Conservation (phyloP, 2,888 invertebrate genomes). For the Caenorhabditis drosophilae region DNA sequence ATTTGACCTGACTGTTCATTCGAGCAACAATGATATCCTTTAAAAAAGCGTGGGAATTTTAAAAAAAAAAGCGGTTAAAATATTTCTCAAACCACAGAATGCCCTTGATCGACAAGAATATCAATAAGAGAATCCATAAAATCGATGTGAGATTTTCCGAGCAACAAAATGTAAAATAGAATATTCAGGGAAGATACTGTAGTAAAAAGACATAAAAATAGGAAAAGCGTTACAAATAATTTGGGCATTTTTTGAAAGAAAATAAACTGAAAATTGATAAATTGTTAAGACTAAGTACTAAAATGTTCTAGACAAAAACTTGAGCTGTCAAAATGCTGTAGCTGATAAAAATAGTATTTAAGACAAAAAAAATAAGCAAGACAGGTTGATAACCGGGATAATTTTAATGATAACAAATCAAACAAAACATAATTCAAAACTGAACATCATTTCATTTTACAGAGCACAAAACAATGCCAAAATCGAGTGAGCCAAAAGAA, state of each 20-base stretch:
- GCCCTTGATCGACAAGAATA: slow-evolving; percentile 41
- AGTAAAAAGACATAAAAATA: not conserved
- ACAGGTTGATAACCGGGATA: too few species aligned
- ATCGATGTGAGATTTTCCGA: slow-evolving; percentile 53
- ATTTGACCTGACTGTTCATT: slow-evolving; percentile 33
- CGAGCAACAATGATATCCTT: slow-evolving; percentile 38
- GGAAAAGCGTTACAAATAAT: not conserved
- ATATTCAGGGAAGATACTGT: slow-evolving; percentile 24
- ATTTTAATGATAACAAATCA: too few species aligned
- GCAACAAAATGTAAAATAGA: slow-evolving; percentile 32
- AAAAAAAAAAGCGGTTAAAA: not conserved
- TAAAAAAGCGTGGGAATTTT: slow-evolving; percentile 2
- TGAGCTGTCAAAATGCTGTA: too few species aligned
- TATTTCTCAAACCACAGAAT: slow-evolving; percentile 41
- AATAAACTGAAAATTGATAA: not conserved
- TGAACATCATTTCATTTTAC: too few species aligned
- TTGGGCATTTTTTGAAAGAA: not conserved
- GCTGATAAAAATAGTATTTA: too few species aligned
- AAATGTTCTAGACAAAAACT: too few species aligned
- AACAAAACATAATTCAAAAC: too few species aligned
- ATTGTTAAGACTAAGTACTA: too few species aligned
- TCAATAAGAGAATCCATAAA: slow-evolving; percentile 45
- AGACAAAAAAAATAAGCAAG: too few species aligned
- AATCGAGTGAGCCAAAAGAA: too few species aligned
- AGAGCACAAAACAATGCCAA: too few species aligned